A percentile compares a stretch with the other conserved stretches of the same genome.
phyloP scores from a whole-genome alignment of 2,113 vertebrate genomes.

The Terrapene triunguis region DNA sequence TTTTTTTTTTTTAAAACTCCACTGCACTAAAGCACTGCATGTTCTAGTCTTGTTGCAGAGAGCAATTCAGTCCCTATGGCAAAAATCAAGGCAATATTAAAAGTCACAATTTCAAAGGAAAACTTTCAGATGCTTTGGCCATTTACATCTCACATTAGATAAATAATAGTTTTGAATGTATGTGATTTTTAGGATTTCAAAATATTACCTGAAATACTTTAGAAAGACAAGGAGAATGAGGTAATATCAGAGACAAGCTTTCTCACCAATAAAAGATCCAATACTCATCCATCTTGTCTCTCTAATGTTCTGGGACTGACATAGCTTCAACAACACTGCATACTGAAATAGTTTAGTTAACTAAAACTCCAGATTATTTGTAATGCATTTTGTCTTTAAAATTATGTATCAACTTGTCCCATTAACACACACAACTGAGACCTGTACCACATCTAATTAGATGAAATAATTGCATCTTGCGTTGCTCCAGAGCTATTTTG shows the following conservation, averaged over 20 bases:
- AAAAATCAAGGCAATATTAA: constrained; percentile 51
- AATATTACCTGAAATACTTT: not conserved
- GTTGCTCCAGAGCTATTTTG: constrained; percentile 41
- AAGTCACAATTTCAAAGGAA: not conserved
- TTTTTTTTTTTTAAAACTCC: not conserved
- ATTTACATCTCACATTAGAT: constrained; percentile 16
- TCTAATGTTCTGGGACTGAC: not conserved
- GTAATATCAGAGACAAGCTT: not conserved
- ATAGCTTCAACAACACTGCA: not conserved
- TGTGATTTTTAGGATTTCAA: constrained; percentile 11
- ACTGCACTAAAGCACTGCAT: constrained; percentile 13
- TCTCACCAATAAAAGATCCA: not conserved
- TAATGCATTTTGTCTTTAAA: constrained; percentile 12
- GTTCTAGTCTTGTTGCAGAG: constrained; percentile 43
- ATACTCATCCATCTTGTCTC: not conserved
- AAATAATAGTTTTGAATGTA: constrained; percentile 30
- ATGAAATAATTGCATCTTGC: constrained; percentile 67
- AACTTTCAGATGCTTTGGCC: not conserved
- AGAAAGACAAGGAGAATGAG: not conserved
- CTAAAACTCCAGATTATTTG: constrained; percentile 34
- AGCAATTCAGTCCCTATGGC: not conserved
- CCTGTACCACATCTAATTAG: constrained; percentile 48
- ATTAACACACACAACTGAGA: constrained; percentile 33
- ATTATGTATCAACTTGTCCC: constrained; percentile 45
- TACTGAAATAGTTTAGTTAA: constrained; percentile 14